phyloP scores from a whole-genome alignment of 2,888 invertebrate species.

The Maniola hyperantus region DNA sequence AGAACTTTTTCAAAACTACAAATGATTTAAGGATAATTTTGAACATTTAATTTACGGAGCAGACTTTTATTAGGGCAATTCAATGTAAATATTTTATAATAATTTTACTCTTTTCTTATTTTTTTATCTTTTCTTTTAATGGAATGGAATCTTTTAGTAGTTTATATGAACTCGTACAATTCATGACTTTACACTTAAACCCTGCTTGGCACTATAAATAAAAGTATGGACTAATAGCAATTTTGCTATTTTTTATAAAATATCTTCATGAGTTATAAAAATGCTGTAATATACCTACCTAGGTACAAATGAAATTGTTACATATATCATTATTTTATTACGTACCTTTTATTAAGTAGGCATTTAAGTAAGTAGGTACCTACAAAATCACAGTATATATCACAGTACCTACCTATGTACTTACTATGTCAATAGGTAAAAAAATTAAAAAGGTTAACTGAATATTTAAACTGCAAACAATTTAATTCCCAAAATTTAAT shows the following conservation, averaged over 20 bases:
- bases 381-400: too few relatives aligned
- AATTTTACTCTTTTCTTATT: too few relatives aligned
- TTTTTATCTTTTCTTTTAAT: too few relatives aligned
- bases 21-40: not conserved
- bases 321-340: too few relatives aligned
- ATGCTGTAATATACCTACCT: slow-evolving; percentile 16
- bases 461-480: too few relatives aligned
- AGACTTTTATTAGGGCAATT: not conserved
- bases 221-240: not conserved
- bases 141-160: too few relatives aligned
- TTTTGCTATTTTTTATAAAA: not conserved
- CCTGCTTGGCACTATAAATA: slow-evolving; percentile 12
- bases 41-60: not conserved
- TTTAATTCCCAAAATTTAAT: too few relatives aligned
- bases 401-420: too few relatives aligned
- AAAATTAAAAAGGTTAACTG: too few relatives aligned
- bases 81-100: not conserved
- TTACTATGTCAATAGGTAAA: too few relatives aligned
- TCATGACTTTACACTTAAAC: not conserved
- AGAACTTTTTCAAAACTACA: too few relatives aligned
- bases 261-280: not conserved
- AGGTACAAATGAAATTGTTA: not conserved
- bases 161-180: too few relatives aligned
- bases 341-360: not conserved
- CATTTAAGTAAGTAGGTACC: not conserved